A percentile compares a stretch with the other conserved stretches of the same genome.
Conservation (phyloP, 2,888 invertebrate genomes). For the Scaptomyza cyrtandrae region DNA sequence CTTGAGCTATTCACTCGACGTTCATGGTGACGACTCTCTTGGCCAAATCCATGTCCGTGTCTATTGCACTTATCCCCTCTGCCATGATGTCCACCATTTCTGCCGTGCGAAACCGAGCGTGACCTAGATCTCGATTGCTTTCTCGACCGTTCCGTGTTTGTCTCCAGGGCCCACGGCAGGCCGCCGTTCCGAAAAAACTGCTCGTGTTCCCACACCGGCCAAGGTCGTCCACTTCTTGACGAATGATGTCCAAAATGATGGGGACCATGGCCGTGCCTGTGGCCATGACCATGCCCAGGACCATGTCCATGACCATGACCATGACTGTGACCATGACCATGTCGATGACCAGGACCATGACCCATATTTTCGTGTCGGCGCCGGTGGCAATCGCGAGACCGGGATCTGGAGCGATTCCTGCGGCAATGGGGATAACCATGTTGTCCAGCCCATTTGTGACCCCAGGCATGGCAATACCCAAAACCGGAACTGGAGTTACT, state of each 20-base stretch:
- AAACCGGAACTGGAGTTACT: slow-evolving; percentile 30
- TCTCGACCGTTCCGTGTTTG: slow-evolving; percentile 33
- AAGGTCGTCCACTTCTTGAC: slow-evolving; percentile 18
- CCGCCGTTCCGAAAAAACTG: slow-evolving; percentile 69
- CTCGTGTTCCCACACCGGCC: slow-evolving; percentile 26
- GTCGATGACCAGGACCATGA: slow-evolving; percentile 24
- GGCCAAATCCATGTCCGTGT: slow-evolving; percentile 67
- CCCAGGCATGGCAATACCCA: slow-evolving; percentile 32
- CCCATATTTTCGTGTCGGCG: slow-evolving; percentile 31
- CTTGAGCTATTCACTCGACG: slow-evolving; percentile 47
- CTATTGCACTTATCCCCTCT: slow-evolving; percentile 25
- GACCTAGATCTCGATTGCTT: slow-evolving; percentile 46
- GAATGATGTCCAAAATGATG: slow-evolving; percentile 31
- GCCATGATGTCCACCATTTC: slow-evolving; percentile 34
- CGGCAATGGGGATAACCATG: slow-evolving; percentile 41
- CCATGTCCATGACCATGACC: slow-evolving; percentile 21
- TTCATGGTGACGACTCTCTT: slow-evolving; percentile 51
- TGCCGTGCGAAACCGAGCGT: slow-evolving; percentile 10
- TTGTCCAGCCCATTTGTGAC: slow-evolving; percentile 16
- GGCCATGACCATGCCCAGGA: no score
- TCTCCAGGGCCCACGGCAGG: slow-evolving; percentile 60
- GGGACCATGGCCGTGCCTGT: slow-evolving; percentile 4
- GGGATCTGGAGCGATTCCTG: slow-evolving; percentile 6
- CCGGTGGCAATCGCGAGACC: slow-evolving; percentile 16
- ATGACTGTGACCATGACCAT: slow-evolving; percentile 26